phyloP scores from a whole-genome alignment of 2,113 vertebrate species.

The Tiliqua scincoides region DNA sequence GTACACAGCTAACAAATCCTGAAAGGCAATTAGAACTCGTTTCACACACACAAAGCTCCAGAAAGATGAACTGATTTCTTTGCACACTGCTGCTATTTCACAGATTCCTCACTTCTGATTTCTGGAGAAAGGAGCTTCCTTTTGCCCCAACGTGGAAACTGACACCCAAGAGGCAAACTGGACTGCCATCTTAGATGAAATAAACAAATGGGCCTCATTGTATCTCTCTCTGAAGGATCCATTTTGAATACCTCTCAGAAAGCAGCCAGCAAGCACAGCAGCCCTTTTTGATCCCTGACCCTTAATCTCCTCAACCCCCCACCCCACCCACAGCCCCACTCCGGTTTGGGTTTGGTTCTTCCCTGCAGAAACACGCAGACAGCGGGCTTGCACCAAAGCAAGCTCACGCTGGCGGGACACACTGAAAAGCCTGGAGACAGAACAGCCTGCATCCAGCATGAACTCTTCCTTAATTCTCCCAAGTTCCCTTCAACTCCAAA shows the following conservation, averaged over 20 bases:
- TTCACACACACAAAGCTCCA: background rate
- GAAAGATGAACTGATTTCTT: background rate
- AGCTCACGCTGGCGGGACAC: background rate
- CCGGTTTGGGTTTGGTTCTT: background rate
- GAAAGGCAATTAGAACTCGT: background rate
- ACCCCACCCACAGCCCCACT: no score
- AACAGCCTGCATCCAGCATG: background rate
- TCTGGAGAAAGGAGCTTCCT: background rate
- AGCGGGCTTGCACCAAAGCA: background rate
- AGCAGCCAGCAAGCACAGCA: background rate
- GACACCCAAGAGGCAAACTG: background rate
- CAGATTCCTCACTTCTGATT: background rate
- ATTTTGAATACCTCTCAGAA: background rate
- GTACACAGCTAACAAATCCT: background rate
- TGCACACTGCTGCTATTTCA: no score
- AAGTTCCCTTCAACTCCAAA: background rate
- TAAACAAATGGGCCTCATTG: background rate
- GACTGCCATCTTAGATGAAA: background rate
- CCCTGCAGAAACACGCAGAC: background rate
- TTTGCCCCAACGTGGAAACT: background rate
- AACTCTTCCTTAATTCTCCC: background rate
- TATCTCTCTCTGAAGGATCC: background rate
- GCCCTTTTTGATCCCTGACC: background rate
- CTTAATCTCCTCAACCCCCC: no score
- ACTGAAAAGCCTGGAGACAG: background rate